These are phyloP conservation scores for Polietes domitor DNA, from an alignment of 2,888 invertebrate genomes.

Conservation along the genomic window DNA sequence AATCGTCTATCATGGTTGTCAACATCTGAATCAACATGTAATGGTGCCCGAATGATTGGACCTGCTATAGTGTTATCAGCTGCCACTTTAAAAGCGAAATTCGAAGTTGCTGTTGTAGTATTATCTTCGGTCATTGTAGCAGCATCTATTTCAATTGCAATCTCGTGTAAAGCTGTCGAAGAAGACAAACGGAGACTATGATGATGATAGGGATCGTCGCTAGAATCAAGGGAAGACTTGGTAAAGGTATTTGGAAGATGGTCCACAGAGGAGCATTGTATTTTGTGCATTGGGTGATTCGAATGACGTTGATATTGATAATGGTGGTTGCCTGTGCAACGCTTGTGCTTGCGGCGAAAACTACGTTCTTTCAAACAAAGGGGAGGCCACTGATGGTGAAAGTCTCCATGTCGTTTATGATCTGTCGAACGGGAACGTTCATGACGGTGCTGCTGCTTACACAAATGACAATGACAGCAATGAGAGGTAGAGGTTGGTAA, in stretches of 20 bases:
- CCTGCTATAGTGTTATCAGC: conserved; percentile 66
- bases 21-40: conserved; percentile 69
- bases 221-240: conserved; percentile 78
- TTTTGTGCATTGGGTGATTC: conserved; percentile 55
- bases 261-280: conserved; percentile 56
- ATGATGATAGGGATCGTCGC: conserved; percentile 70
- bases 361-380: conserved; percentile 43
- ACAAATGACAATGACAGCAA: conserved; percentile 45
- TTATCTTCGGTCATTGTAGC: conserved; percentile 78
- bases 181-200: conserved; percentile 49
- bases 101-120: conserved; percentile 77
- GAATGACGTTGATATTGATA: conserved; percentile 49
- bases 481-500: conserved; percentile 40
- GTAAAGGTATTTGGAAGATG: conserved; percentile 70
- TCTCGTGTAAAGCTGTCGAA: conserved; percentile 68
- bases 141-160: conserved; percentile 78
- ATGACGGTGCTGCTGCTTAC: conserved; percentile 66
- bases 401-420: conserved; percentile 53
- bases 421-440: conserved; percentile 54
- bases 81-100: conserved; percentile 76
- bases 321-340: conserved; percentile 53
- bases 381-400: conserved; percentile 39
- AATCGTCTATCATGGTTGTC: conserved; percentile 59
- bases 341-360: conserved; percentile 51
- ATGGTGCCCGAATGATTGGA: conserved; percentile 74